Conservation (phyloP, 2,113 vertebrate genomes). For the Ictalurus furcatus region DNA sequence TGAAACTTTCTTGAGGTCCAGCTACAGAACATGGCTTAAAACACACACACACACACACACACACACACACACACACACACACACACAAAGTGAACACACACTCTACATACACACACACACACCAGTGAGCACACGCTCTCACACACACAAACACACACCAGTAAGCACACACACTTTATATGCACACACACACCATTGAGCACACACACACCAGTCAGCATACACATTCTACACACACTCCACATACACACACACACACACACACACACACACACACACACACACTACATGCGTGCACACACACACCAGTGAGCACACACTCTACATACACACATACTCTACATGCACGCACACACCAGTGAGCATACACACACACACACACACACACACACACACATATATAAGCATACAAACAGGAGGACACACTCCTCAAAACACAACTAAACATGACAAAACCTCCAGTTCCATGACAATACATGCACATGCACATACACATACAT, state of each 20-base stretch:
- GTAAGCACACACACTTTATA: background rate
- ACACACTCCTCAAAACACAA: background rate
- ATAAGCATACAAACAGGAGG: background rate
- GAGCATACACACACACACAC: background rate
- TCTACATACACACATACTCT: too few relatives aligned
- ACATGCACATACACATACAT: slow-evolving; percentile 18
- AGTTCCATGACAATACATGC: background rate
- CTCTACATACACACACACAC: background rate
- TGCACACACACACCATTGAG: too few relatives aligned
- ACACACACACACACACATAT: slow-evolving; percentile 10
- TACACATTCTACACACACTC: too few relatives aligned
- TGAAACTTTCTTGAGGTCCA: background rate
- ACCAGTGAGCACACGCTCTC: background rate
- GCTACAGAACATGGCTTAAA: background rate
- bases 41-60: background rate
- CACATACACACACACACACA: background rate
- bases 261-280: too few relatives aligned
- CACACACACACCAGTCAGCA: too few relatives aligned
- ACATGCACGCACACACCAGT: background rate
- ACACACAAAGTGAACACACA: too few relatives aligned
- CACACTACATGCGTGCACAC: background rate
- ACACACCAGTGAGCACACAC: background rate
- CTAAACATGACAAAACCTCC: background rate
- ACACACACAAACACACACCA: background rate
- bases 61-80: too few relatives aligned